phyloP scores from a whole-genome alignment of 1,140 invertebrate species.

The Drosophila littoralis region DNA sequence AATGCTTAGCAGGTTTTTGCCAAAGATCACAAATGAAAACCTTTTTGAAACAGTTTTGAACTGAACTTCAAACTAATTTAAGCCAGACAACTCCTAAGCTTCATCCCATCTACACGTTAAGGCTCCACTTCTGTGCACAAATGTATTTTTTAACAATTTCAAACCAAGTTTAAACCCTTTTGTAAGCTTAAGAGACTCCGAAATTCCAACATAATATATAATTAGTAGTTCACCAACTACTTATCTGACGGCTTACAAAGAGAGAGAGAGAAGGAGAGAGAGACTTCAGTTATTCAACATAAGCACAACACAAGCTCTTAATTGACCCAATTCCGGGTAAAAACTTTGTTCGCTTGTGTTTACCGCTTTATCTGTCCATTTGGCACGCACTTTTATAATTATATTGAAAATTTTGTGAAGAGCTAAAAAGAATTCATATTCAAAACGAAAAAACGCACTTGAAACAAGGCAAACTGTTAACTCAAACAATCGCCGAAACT shows the following conservation, averaged over 20 bases:
- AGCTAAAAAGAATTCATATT: slow-evolving; percentile 23
- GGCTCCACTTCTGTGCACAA: too few species aligned
- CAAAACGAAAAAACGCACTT: slow-evolving; percentile 27
- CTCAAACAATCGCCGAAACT: slow-evolving; percentile 50
- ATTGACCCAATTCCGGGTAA: slow-evolving; percentile 37
- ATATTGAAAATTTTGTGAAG: slow-evolving; percentile 18
- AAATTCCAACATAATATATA: not conserved
- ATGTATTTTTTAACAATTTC: too few species aligned
- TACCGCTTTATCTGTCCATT: slow-evolving; percentile 42
- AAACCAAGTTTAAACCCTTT: too few species aligned
- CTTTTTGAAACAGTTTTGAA: too few species aligned
- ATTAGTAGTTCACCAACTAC: slow-evolving; percentile 10
- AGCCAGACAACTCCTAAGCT: too few species aligned
- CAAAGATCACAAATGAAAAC: too few species aligned
- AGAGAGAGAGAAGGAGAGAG: too few species aligned
- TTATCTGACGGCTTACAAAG: slow-evolving; percentile 3
- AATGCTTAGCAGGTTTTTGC: too few species aligned
- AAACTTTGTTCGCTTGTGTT: slow-evolving; percentile 6
- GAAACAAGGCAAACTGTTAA: slow-evolving; percentile 47
- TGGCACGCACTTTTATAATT: slow-evolving; percentile 47
- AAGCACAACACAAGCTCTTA: slow-evolving; percentile 25
- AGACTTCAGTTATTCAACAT: slow-evolving; percentile 1
- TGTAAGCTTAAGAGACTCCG: too few species aligned
- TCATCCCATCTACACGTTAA: too few species aligned
- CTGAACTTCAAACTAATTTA: too few species aligned